Conservation (phyloP, 2,888 invertebrate species). For the Hirudinaria manillensis region DNA sequence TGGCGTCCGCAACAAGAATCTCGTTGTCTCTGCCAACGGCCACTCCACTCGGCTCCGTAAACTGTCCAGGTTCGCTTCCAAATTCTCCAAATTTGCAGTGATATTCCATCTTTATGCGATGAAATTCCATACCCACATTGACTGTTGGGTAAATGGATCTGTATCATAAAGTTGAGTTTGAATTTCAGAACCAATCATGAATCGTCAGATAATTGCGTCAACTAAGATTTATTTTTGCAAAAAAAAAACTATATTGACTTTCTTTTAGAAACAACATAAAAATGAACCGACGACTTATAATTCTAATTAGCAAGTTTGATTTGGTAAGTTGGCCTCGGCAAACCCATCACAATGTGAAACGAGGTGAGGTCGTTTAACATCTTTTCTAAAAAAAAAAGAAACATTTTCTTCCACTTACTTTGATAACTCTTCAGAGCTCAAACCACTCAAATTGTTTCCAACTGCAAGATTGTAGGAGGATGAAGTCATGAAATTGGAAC, state of each 20-base stretch:
- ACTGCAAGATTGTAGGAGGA: not conserved
- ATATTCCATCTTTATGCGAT: slow-evolving; percentile 98
- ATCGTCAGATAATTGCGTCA: no score
- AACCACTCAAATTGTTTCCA: not conserved
- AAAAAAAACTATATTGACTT: no score
- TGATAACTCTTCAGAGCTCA: not conserved
- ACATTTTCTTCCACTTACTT: not conserved
- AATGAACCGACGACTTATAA: no score
- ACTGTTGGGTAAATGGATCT: slow-evolving; percentile 66
- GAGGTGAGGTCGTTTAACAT: not conserved
- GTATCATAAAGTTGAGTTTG: not conserved
- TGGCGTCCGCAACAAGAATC: slow-evolving; percentile 91
- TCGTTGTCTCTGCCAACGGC: slow-evolving; percentile 98
- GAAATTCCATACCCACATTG: slow-evolving; percentile 71
- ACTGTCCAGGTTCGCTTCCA: slow-evolving; percentile 74
- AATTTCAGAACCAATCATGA: no score
- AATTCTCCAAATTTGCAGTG: slow-evolving; percentile 99
- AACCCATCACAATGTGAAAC: no score
- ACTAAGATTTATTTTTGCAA: no score
- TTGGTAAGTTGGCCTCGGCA: no score
- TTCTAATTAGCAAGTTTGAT: no score
- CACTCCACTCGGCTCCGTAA: slow-evolving; percentile 97
- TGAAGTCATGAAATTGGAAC: not conserved
- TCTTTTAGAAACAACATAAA: no score
- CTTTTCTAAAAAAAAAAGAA: not conserved